Evolutionary conservation across 2,113 vertebrate species (phyloP).

Genomic region (Cryptotis parvus): DNA sequence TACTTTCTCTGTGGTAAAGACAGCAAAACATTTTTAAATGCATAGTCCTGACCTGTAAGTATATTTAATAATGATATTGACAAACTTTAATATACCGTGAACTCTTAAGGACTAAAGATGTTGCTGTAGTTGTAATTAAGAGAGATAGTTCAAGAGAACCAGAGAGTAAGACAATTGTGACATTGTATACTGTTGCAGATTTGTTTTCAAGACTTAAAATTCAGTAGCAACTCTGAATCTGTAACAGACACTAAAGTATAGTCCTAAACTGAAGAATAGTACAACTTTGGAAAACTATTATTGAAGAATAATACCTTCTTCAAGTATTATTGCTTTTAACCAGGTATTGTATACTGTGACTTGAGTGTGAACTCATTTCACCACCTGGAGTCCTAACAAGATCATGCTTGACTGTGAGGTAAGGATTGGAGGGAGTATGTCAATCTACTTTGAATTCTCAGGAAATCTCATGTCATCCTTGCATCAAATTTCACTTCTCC

Average conservation of each 20-base stretch:
- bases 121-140: neutral
- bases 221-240: neutral
- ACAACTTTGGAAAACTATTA: neutral
- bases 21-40: no score
- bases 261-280: neutral
- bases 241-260: neutral
- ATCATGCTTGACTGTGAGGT: neutral
- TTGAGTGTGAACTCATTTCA: neutral
- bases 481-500: neutral
- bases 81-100: neutral
- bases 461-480: neutral
- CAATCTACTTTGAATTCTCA: conserved; percentile 20
- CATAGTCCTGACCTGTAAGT: neutral
- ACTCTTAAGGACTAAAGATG: conserved; percentile 13
- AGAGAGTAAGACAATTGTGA: neutral
- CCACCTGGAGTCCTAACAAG: neutral
- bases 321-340: neutral
- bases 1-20: neutral
- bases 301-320: neutral
- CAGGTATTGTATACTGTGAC: neutral
- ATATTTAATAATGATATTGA: neutral
- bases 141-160: neutral
- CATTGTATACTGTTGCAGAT: neutral
- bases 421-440: neutral
- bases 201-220: conserved; percentile 16